Percentiles rank a stretch among this genome's conserved stretches.
Conservation (phyloP, 2,113 vertebrate genomes). For the Mastomys coucha region DNA sequence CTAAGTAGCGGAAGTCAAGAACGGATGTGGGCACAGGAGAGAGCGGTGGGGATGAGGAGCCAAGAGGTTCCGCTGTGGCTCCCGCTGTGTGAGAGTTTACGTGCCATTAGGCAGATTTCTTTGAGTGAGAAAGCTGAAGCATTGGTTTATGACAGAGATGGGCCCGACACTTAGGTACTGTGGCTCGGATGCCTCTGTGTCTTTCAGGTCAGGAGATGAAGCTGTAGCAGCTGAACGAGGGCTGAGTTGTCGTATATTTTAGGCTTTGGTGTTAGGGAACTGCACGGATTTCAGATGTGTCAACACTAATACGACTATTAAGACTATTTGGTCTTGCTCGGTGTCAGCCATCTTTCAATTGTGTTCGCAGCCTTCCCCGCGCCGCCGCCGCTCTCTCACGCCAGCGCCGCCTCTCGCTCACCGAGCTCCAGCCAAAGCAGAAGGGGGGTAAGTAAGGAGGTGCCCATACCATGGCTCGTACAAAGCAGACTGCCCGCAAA, state of each 20-base stretch:
- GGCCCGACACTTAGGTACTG: background rate
- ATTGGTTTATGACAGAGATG: background rate
- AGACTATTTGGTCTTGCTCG: background rate
- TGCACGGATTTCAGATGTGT: background rate
- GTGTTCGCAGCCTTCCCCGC: too few species aligned
- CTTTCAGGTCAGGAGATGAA: background rate
- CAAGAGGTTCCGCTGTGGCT: background rate
- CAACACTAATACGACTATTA: background rate
- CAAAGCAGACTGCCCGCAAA: too few species aligned
- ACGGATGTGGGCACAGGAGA: background rate
- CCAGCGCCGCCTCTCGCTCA: too few species aligned
- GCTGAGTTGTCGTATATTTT: background rate
- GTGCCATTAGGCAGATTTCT: background rate
- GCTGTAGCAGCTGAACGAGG: background rate
- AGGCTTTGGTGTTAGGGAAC: background rate
- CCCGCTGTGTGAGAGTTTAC: background rate
- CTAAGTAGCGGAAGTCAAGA: background rate
- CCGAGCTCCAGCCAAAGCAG: too few species aligned
- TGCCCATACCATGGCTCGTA: too few species aligned
- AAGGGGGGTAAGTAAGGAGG: too few species aligned
- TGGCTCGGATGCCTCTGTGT: background rate
- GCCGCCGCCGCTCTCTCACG: too few species aligned
- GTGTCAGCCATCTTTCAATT: too few species aligned
- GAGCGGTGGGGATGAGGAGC: background rate
- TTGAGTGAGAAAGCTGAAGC: background rate